Evolutionary conservation across 2,113 vertebrate genomes (phyloP), one percentile per base, ranked within the genome.

Genomic region (Origma solitaria): DNA sequence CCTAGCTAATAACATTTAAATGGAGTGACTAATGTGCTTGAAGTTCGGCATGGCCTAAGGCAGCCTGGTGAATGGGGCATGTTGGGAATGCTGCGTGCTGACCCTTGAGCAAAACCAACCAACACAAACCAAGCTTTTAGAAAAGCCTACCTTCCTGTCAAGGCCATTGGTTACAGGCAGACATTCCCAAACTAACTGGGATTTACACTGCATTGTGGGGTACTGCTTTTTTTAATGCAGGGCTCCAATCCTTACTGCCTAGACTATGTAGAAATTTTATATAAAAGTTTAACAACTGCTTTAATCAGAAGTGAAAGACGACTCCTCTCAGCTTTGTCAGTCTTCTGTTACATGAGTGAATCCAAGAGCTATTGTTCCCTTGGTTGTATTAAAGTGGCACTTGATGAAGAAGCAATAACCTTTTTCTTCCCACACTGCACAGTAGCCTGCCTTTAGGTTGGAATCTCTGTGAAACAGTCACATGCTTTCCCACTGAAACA

Each of bases 51-150:
- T 22, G 64, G 64, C 86, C 56, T 6, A 23, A 38, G 83, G 72
- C 75, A 85, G 50, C 31, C 71, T 38, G 79, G 76, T 35, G 58
- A 72, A 37, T 27, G 73, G n/a, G 49, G 13, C 53, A 45, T 31
- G 22, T 0, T n/a, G 56, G 65, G 53, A 47, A 54, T 0, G 2
- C 27, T 0, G 3, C 27, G 18, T 3, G 6, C n/a, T 77, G 76
- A 77, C 72, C 76, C 56, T 10, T 35, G 15, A 81, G 60, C 37
- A 54, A 83, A 88, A 33, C 38, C 28, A 35, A 23, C 45, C 16
- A 40, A 80, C 4, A 44, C 4, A 73, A 79, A 12, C 1, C 20
- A 37, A 18, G 33, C 1, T 44, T 28, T 13, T 19, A 28, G 5
- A 65, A 78, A 72, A 80, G 37, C 22, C 15, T 5, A 27, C 11